phyloP scores from a whole-genome alignment of 1,140 invertebrate genomes.

The Panulirus ornatus region DNA sequence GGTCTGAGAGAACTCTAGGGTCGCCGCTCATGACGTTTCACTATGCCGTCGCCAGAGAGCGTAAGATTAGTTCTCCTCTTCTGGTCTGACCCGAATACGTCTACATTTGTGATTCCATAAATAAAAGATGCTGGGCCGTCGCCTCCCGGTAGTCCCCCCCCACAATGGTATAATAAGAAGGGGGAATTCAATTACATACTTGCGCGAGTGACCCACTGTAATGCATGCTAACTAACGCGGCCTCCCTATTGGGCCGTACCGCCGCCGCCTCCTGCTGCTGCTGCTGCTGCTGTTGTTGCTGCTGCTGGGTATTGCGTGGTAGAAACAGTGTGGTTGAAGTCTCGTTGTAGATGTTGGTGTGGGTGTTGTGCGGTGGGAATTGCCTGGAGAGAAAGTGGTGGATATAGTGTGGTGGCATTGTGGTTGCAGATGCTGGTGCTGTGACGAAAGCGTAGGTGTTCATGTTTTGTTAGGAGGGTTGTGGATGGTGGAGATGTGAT shows the following conservation, averaged over 20 bases:
- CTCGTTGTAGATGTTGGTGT: background rate
- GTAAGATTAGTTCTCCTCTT: slow-evolving; percentile 23
- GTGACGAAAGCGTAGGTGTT: background rate
- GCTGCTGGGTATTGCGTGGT: background rate
- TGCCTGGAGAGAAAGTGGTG: background rate
- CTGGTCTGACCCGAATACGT: slow-evolving; percentile 38
- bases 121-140: slow-evolving; percentile 62
- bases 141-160: slow-evolving; percentile 38
- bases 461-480: no score
- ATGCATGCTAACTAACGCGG: slow-evolving; percentile 68
- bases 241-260: slow-evolving; percentile 69
- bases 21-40: background rate
- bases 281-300: background rate
- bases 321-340: background rate
- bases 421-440: background rate
- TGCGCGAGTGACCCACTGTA: slow-evolving; percentile 69
- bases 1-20: background rate
- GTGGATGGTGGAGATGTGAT: background rate
- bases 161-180: slow-evolving; percentile 70
- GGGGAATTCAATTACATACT: slow-evolving; percentile 72
- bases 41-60: no score
- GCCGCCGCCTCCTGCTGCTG: background rate
- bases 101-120: slow-evolving; percentile 72
- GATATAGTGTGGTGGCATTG: slow-evolving; percentile 1
- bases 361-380: background rate